These are phyloP conservation scores for Pristionchus arcanus DNA, from an alignment of 2,888 invertebrate genomes.

Conservation along the genomic window DNA sequence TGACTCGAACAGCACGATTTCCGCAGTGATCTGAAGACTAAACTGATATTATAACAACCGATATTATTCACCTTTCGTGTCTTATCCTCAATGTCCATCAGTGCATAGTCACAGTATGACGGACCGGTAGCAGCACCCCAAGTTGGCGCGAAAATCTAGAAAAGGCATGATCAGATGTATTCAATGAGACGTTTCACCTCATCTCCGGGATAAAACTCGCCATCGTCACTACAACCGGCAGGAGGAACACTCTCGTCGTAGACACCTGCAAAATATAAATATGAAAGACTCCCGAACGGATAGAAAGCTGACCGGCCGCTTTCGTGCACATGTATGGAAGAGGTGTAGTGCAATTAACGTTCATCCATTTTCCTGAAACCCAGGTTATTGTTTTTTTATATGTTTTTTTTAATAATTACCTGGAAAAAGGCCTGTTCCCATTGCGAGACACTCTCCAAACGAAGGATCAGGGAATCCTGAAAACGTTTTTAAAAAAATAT, in stretches of 20 bases:
- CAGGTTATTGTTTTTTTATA: background rate
- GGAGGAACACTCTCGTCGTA: background rate
- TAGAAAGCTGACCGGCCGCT: background rate
- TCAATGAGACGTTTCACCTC: background rate
- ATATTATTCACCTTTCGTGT: background rate
- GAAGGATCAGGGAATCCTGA: background rate
- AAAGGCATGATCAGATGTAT: background rate
- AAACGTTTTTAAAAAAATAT: too few relatives aligned
- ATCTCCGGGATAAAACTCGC: slow-evolving; percentile 16
- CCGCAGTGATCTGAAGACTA: background rate
- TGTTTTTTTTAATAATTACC: background rate
- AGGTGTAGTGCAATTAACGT: background rate
- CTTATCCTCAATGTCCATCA: background rate
- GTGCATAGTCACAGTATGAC: background rate
- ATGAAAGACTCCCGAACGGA: background rate
- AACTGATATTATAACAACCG: too few relatives aligned
- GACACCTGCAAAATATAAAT: background rate
- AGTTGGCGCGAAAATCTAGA: background rate
- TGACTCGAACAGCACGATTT: background rate
- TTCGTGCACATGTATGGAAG: slow-evolving; percentile 19
- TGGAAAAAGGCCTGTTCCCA: background rate
- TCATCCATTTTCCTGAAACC: slow-evolving; percentile 10
- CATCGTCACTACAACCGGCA: background rate
- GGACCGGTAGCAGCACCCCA: background rate
- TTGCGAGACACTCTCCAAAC: background rate